Evolutionary conservation across 2,888 invertebrate genomes (phyloP).

Genomic region (Hemicrepidius hirtus): DNA sequence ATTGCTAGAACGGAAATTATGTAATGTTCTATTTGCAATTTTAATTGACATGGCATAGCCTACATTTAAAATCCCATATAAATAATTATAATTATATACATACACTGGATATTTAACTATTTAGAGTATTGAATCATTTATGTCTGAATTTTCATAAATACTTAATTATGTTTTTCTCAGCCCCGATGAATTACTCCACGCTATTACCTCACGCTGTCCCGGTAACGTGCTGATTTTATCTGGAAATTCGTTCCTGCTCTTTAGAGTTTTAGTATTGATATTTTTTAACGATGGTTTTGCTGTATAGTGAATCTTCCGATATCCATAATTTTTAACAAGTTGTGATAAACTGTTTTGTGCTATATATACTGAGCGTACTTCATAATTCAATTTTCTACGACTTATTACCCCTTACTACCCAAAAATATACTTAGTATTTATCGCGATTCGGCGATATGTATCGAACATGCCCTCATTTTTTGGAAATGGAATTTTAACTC

Average conservation of each 20-base stretch:
- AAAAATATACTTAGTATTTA: too few species aligned
- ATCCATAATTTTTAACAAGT: background rate
- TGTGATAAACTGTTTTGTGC: too few species aligned
- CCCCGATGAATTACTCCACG: constrained; percentile 24
- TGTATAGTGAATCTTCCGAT: background rate
- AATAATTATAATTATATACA: constrained; percentile 10
- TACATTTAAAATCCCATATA: background rate
- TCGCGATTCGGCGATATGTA: too few species aligned
- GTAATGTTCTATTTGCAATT: too few species aligned
- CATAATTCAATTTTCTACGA: too few species aligned
- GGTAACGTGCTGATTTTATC: constrained; percentile 23
- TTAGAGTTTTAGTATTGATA: constrained; percentile 8
- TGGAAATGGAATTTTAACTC: too few species aligned
- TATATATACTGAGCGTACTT: too few species aligned
- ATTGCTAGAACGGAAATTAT: too few species aligned
- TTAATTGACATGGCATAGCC: too few species aligned
- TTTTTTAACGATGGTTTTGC: constrained; percentile 13
- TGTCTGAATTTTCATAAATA: constrained; percentile 15
- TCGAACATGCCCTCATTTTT: too few species aligned
- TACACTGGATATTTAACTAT: background rate
- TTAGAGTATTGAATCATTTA: constrained; percentile 2
- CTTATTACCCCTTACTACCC: too few species aligned
- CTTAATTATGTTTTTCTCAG: constrained; percentile 24
- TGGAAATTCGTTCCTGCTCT: constrained; percentile 8
- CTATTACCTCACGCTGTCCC: background rate